phyloP scores from a whole-genome alignment of 2,888 invertebrate genomes.

The Micropterix aruncella region DNA sequence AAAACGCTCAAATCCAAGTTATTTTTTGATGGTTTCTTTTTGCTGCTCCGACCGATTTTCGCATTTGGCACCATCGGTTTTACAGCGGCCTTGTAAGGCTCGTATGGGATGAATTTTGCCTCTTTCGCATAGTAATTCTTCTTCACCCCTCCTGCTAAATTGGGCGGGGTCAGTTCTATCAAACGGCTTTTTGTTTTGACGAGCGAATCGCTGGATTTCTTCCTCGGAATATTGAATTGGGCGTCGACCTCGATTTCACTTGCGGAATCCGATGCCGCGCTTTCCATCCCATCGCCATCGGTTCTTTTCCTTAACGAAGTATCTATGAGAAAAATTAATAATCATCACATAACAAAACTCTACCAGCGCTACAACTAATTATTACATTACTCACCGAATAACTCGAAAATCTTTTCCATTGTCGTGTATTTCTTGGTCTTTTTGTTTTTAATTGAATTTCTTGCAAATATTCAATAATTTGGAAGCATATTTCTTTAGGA shows the following conservation, averaged over 20 bases:
- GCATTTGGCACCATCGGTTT: constrained; percentile 53
- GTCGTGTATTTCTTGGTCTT: too few relatives aligned
- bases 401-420: too few relatives aligned
- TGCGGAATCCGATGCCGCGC: constrained; percentile 21
- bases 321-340: neutral
- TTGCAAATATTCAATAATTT: too few relatives aligned
- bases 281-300: constrained; percentile 70
- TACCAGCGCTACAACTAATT: too few relatives aligned
- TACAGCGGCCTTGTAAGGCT: constrained; percentile 77
- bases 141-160: neutral
- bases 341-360: too few relatives aligned
- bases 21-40: constrained; percentile 29
- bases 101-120: constrained; percentile 78
- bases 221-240: constrained; percentile 16
- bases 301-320: constrained; percentile 33
- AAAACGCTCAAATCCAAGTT: constrained; percentile 52
- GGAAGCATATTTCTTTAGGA: too few relatives aligned
- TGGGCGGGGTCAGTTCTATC: constrained; percentile 40
- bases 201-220: constrained; percentile 13
- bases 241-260: constrained; percentile 16
- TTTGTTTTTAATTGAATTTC: too few relatives aligned
- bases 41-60: constrained; percentile 17
- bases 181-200: constrained; percentile 18
- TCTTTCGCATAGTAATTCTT: constrained; percentile 33
- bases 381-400: too few relatives aligned